Base-by-base conservation (phyloP, 2,888 invertebrate species). In the Azorinus chamasolen region DNA sequence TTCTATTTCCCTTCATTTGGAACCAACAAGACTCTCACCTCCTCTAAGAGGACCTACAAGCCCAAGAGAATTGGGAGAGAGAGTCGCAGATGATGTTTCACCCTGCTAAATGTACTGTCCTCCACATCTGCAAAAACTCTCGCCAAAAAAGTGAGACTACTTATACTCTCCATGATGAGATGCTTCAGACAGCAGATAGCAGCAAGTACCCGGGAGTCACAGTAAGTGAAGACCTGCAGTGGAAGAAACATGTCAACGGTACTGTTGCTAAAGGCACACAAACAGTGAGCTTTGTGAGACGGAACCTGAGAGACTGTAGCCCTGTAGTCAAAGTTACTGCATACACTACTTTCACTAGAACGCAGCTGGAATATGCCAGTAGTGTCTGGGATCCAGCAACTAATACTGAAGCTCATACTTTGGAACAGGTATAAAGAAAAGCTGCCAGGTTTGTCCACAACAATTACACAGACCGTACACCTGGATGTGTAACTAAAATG, bases 31-130 rank as follows among this genome's bases (percentile, higher is more conserved):
- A 51, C 51, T 2, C 39, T 10, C 5, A 24, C 22, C 39, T 39
- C 18, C 65, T 72, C 20, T 61, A 65, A 18, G 22, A 46, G 10
- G 65, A 65, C 65, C 43, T 65, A 10, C 12, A 59, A 24, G 45
- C 72, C 8, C 45, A 59, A 3, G 54, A 72, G 58, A 51, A 48
- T 3, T 72, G 72, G 61, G 65, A 72, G 37, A 18, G 25, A 41
- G 43, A 50, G 14, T 72, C 59, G 65, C 65, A 72, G 39, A 72
- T 72, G 72, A n/a, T 22, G 4, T 72, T 72, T 24, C 51, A 72
- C 25, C 65, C 72, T 5, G 50, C 39, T 1, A 72, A 73, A 32
- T 66, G 73, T 14, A 62, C 61, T 8, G 50, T 73, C 12, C 39
- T 58, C 39, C 46, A 54, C 16, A 65, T 65, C 37, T 20, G 18